Evolutionary conservation across 2,888 invertebrate genomes (phyloP), one percentile per base, ranked within the genome.

Genomic region (Clivina fossor): DNA sequence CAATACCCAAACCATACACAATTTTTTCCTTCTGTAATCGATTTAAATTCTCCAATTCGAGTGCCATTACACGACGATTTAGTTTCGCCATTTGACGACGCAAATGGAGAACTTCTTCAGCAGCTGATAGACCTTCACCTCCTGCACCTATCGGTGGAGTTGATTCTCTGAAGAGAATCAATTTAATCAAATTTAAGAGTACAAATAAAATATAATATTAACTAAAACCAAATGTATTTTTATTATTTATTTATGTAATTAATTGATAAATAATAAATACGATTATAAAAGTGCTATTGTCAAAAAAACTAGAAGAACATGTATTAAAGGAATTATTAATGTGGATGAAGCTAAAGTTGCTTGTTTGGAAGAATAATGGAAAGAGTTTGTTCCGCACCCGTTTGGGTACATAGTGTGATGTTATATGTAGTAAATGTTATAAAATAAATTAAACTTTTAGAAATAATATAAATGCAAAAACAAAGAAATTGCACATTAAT

Each of bases 21-120:
- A 93, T 82, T 69, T 93, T 88, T 68, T 95, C 94, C 63, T 90
- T 84, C 69, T 93, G 91, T 66, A 90, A 84, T 57, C 92, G 80
- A 68, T 89, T 88, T 63, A 88, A 77, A 69, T 88, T 86, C 66
- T 93, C 93, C 59, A 92, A 80, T 75, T 95, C 94, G 60, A 95
- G 82, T 4, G 88, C 83, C 78, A 92, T 85, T 5, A 95, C 86
- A 15, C 94, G 84, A 41, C 93, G 82, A 71, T 92, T 91, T 60
- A 95, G 72, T 71, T 93, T 92, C 16, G 90, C 88, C 67, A 95
- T 81, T 74, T 93, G 93, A 43, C 89, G 80, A 58, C 92, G 82
- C 65, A 93, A 79, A 74, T 92, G 89, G 37, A 88, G 79, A 53
- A 92, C 78, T 75, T 93, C 93, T 73, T 92, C 92, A 32, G 80